Percentiles rank a stretch among this genome's conserved stretches.
Evolutionary conservation across 2,888 invertebrate species (phyloP).

Genomic region (Odontothrips loti): DNA sequence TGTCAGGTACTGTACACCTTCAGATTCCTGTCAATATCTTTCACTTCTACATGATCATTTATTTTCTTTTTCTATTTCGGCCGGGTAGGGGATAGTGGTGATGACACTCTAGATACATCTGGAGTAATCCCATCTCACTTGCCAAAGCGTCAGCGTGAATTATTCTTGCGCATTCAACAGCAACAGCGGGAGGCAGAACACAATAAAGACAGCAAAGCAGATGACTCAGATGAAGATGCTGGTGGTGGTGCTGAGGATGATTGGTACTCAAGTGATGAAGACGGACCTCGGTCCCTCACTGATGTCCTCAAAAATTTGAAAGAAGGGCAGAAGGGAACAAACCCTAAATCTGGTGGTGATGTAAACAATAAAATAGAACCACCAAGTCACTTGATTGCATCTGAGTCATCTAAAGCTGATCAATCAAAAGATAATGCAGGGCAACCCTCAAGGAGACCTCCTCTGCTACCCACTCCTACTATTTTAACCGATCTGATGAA

Average conservation of each 20-base stretch:
- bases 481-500: background rate
- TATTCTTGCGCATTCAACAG: slow-evolving; percentile 62
- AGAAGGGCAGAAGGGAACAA: background rate
- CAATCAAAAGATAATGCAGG: background rate
- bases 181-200: slow-evolving; percentile 51
- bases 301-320: slow-evolving; percentile 37
- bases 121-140: slow-evolving; percentile 52
- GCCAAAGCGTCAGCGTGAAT: slow-evolving; percentile 61
- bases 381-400: background rate
- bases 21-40: background rate
- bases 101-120: slow-evolving; percentile 33
- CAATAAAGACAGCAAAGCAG: slow-evolving; percentile 37
- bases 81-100: slow-evolving; percentile 32
- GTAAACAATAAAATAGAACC: background rate
- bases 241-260: slow-evolving; percentile 49
- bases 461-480: background rate
- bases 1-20: background rate
- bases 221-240: slow-evolving; percentile 41
- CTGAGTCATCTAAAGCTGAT: background rate
- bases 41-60: background rate
- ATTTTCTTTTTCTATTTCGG: background rate
- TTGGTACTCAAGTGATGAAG: slow-evolving; percentile 80
- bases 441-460: background rate
- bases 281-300: slow-evolving; percentile 46
- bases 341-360: background rate